Conservation (phyloP, 1,140 invertebrate genomes). For the Elysia chlorotica region DNA sequence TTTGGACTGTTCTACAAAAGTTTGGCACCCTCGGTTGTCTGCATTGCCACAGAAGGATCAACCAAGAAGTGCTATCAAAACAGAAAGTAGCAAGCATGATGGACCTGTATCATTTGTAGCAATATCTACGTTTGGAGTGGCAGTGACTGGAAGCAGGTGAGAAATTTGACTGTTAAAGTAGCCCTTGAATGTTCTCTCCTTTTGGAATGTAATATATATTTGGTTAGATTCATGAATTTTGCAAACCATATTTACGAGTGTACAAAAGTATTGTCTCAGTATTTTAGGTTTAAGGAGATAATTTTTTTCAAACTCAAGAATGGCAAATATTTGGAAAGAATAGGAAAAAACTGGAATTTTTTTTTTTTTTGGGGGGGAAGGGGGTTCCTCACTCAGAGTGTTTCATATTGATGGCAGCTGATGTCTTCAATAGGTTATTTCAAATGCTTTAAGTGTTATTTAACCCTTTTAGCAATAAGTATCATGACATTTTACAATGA, state of each 20-base stretch:
- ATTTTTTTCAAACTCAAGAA: background rate
- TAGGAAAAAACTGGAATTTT: background rate
- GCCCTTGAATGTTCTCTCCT: background rate
- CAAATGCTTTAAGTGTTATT: too few species aligned
- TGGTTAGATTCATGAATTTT: background rate
- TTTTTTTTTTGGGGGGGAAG: too few species aligned
- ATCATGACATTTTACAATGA: too few species aligned
- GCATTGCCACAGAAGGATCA: too few species aligned
- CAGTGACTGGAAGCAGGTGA: conserved; percentile 49
- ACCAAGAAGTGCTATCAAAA: conserved; percentile 17
- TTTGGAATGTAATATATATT: background rate
- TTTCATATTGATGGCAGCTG: too few species aligned
- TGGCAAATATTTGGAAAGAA: background rate
- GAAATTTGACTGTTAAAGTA: background rate
- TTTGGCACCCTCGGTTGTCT: conserved; percentile 49
- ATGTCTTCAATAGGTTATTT: too few species aligned
- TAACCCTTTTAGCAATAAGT: too few species aligned
- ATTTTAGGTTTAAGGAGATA: background rate
- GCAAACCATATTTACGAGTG: too few species aligned
- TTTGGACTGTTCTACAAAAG: conserved; percentile 41
- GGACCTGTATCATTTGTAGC: conserved; percentile 41
- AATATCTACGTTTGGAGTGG: conserved; percentile 10
- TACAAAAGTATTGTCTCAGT: too few species aligned
- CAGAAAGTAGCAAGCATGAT: conserved; percentile 33
- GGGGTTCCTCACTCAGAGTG: too few species aligned